Evolutionary conservation across 92 coral and sea anemone species (phyloP), one percentile per base, ranked within the genome.

Genomic region (Hydrozoanthus gracilis): DNA sequence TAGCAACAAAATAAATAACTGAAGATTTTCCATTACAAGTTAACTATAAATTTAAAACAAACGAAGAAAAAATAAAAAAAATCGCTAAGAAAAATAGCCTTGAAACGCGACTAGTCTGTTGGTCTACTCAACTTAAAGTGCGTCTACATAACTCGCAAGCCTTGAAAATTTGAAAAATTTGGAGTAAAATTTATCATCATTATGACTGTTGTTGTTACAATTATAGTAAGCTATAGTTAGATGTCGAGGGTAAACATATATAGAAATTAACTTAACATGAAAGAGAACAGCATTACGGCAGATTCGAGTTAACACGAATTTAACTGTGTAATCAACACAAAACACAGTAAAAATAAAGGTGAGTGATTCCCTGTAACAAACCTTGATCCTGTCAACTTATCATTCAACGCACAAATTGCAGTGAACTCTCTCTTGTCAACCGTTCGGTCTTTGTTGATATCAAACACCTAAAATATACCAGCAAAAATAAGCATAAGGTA

Each of bases 341-440:
- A n/a, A 18, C 12, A 56, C 6, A 16, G 51, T 75, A 4, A 13
- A 44, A 71, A 4, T 8, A 18, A 44, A 49, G 15, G 44, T 62
- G 70, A n/a, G 8, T 8, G 12, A 16, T 58, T 71, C 39, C 15
- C 51, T 71, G 54, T 7, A 49, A 71, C 90, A 84, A 51, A 96
- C 99, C 95, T 91, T 35, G 84, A 51, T 47, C 99, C 98, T 20
- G 93, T 85, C 10, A 96, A 91, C 67, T 89, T 89, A 83, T 96
- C 99, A 75, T 96, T 96, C 61, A 96, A 89, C 14, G 96, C 98
- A 73, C 99, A 96, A 68, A 96, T 96, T 70, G 99, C 98, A 3
- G 92, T 88, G 80, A 96, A 96, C 76, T 96, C 99, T 35, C 99
- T 88, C 71, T 88, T 84, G 70, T 96, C 99, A n/a, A 96, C 89